Conservation (phyloP, 2,113 vertebrate species). For the pig (Sus scrofa) region T2T-Sscrofa CM000812.6:40234001-40234500, state of each 20-base stretch:
- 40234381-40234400: neutral
- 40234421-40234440: neutral
- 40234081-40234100: neutral
- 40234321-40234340: neutral
- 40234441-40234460: neutral
- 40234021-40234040: conserved; percentile 28
- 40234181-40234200: conserved; percentile 85
- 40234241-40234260: conserved; percentile 70
- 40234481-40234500: neutral
- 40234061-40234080: conserved; percentile 23
- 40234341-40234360: neutral
- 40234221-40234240: conserved; percentile 77
- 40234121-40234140: conserved; percentile 83
- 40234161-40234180: conserved; percentile 82
- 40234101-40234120: conserved; percentile 78
- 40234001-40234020: neutral
- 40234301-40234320: neutral
- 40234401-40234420: neutral
- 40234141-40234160: conserved; percentile 83
- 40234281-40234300: conserved; percentile 63
- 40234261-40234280: conserved; percentile 71
- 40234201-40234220: conserved; percentile 84
- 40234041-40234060: conserved; percentile 20
- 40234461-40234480: conserved; percentile 1
- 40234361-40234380: neutral